A percentile compares a stretch with the other conserved stretches of the same genome.
Conservation (phyloP, 2,113 vertebrate species). For the Echinops telfairi region DNA sequence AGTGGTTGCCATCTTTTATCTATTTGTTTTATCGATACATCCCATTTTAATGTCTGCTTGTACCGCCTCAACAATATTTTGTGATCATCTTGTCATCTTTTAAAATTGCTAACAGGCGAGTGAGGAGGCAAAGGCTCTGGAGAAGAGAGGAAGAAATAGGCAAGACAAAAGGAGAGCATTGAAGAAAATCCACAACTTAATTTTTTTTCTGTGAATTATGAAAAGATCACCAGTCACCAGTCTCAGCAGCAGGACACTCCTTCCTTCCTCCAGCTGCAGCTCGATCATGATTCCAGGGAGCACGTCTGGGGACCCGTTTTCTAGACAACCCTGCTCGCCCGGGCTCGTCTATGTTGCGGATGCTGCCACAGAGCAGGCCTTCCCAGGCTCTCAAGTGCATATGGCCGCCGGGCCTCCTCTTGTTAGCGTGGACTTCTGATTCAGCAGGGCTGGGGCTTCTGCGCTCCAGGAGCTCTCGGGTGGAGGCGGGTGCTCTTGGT, state of each 20-base stretch:
- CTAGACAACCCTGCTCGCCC: neutral
- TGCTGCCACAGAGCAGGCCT: neutral
- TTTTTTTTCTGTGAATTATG: neutral
- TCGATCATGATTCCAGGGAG: constrained; percentile 7
- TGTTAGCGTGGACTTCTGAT: neutral
- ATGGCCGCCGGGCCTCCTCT: neutral
- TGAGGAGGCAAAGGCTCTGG: neutral
- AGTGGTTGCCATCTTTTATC: no score
- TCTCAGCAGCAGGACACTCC: neutral
- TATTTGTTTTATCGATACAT: no score
- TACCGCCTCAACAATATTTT: no score
- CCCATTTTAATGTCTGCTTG: no score
- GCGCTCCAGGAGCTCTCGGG: neutral
- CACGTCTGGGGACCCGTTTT: neutral
- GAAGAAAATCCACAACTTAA: neutral
- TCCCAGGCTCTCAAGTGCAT: neutral
- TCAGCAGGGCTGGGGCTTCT: neutral
- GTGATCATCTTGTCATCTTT: neutral
- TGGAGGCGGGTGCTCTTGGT: neutral
- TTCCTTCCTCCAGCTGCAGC: neutral
- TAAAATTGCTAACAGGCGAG: constrained; percentile 13
- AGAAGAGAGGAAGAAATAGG: neutral
- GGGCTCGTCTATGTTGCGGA: neutral
- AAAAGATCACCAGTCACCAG: constrained; percentile 27
- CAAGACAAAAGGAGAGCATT: neutral